Conservation (phyloP, 92 coral and sea anemone species). For the Epizoanthus scotinus region DNA sequence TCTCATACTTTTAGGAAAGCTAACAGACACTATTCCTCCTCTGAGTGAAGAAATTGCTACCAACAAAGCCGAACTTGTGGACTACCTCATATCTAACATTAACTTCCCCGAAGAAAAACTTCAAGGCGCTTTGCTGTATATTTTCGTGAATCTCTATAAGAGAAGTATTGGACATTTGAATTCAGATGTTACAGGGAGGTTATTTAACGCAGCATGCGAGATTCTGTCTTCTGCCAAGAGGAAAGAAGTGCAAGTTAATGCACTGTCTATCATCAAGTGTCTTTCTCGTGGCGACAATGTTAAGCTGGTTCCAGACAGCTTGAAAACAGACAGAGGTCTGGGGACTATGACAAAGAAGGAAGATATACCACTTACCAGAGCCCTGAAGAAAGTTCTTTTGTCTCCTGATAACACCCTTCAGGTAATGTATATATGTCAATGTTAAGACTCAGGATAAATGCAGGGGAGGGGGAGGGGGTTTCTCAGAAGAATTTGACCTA, state of each 20-base stretch:
- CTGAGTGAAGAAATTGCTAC: conserved; percentile 55
- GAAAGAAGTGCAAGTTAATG: conserved; percentile 61
- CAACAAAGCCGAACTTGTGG: conserved; percentile 47
- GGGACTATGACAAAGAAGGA: conserved; percentile 30
- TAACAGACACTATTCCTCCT: conserved; percentile 65
- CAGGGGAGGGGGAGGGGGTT: background rate
- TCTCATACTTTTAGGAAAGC: conserved; percentile 74
- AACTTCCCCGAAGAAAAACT: conserved; percentile 76
- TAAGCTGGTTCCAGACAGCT: conserved; percentile 6
- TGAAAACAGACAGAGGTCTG: conserved; percentile 4
- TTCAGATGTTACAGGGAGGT: conserved; percentile 37
- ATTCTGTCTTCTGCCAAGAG: conserved; percentile 58
- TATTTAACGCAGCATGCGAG: conserved; percentile 73
- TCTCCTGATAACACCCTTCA: conserved; percentile 67
- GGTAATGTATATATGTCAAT: conserved; percentile 9
- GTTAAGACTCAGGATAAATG: conserved; percentile 5
- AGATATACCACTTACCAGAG: conserved; percentile 46
- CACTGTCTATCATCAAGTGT: conserved; percentile 70
- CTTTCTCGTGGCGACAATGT: conserved; percentile 12
- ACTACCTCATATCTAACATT: conserved; percentile 54
- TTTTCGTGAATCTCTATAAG: conserved; percentile 61
- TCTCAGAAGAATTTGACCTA: too few relatives aligned
- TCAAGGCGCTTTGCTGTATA: conserved; percentile 68
- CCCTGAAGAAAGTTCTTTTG: conserved; percentile 81
- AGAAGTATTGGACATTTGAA: conserved; percentile 46